Evolutionary conservation across 2,113 vertebrate species (phyloP).

Genomic region (Dolichallabes microphthalmus): DNA sequence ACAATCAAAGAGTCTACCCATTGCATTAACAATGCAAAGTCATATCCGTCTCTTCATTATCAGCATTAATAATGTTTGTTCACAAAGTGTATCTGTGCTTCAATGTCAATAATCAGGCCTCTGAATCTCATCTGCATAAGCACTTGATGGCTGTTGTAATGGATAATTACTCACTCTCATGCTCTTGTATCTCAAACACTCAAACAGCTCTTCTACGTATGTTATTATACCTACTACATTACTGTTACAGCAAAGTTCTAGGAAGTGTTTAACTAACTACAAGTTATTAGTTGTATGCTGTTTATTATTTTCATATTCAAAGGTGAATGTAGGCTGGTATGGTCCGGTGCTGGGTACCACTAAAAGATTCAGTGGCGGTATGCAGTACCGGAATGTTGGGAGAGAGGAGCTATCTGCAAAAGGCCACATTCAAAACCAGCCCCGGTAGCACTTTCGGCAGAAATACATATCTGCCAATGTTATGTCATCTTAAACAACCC

Average conservation of each 20-base stretch:
- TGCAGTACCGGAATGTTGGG: too few relatives aligned
- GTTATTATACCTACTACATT: slow-evolving; percentile 1
- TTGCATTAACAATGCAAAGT: not conserved
- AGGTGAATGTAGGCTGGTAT: too few relatives aligned
- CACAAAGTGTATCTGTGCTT: slow-evolving; percentile 13
- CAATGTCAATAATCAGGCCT: slow-evolving; percentile 9
- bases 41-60: not conserved
- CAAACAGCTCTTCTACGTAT: not conserved
- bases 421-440: too few relatives aligned
- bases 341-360: too few relatives aligned
- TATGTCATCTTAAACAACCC: too few relatives aligned
- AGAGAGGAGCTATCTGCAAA: too few relatives aligned
- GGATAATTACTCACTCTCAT: slow-evolving; percentile 2
- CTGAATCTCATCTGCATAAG: slow-evolving; percentile 19
- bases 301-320: not conserved
- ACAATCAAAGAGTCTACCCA: not conserved
- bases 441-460: too few relatives aligned
- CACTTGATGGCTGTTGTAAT: slow-evolving; percentile 16
- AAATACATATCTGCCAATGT: too few relatives aligned
- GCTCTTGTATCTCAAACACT: slow-evolving; percentile 1
- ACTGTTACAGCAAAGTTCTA: not conserved
- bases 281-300: not conserved
- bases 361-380: too few relatives aligned
- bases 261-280: not conserved
- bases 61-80: slow-evolving; percentile 2